Conservation (phyloP, 2,888 invertebrate genomes). For the Pyrrhia umbra region DNA sequence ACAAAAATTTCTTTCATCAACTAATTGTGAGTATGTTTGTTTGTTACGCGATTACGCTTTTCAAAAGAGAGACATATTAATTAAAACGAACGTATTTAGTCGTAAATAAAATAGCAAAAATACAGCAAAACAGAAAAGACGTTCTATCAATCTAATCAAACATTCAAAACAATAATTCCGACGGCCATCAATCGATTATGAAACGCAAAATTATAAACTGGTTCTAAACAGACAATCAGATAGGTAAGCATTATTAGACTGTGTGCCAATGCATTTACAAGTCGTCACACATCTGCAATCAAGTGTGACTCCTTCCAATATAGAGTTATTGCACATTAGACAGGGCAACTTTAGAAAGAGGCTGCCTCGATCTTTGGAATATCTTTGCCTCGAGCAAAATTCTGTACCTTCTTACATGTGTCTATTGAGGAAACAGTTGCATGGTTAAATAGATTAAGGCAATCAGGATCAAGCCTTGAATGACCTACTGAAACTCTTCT, state of each 20-base stretch:
- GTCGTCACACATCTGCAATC: constrained; percentile 73
- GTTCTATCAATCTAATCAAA: constrained; percentile 4
- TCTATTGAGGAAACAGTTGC: too few relatives aligned
- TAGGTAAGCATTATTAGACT: constrained; percentile 46
- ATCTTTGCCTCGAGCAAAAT: background rate
- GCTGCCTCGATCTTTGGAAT: constrained; percentile 9
- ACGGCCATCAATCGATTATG: constrained; percentile 30
- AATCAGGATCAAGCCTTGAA: too few relatives aligned
- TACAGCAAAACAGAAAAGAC: background rate
- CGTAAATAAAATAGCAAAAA: background rate
- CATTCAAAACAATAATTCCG: constrained; percentile 23
- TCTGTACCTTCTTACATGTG: too few relatives aligned
- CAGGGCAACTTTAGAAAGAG: background rate
- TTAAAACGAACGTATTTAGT: background rate
- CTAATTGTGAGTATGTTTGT: too few relatives aligned
- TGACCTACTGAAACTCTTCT: too few relatives aligned
- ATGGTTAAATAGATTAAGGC: too few relatives aligned
- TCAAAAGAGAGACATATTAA: too few relatives aligned
- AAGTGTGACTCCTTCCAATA: constrained; percentile 70
- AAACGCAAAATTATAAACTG: constrained; percentile 47
- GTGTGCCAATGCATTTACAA: constrained; percentile 70
- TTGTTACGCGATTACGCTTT: too few relatives aligned
- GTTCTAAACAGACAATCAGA: constrained; percentile 63
- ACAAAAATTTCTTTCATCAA: too few relatives aligned
- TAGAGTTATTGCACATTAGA: constrained; percentile 14